Evolutionary conservation across 2,113 vertebrate species (phyloP), one percentile per base, ranked within the genome.

Genomic region (Ceyx melanurus): DNA sequence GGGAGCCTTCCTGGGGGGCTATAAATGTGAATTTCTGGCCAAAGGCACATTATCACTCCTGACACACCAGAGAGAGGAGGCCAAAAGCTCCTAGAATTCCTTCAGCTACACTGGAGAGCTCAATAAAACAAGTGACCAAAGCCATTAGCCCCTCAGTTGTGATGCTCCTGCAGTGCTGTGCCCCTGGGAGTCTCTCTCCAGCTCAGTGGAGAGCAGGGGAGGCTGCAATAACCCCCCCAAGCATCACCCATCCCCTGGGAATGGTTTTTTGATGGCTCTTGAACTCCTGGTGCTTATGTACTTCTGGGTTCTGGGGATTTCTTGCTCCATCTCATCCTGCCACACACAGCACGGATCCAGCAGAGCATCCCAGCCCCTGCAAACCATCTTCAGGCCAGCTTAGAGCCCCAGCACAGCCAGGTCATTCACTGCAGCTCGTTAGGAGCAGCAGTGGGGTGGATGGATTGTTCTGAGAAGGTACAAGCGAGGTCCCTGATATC

Each of bases 41-140:
- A 48, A 35, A 29, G 45, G 66, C 25, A 26, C 3, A 5, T 79
- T 68, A 14, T 23, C 8, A 2, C 60, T 61, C 60, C 67, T 22
- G 50, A 33, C 2, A 2, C 0, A 1, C 37, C 7, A 57, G 51
- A 2, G 31, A 50, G 29, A 62, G 50, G 48, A 3, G 2, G 35
- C 72, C 83, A 72, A 54, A 62, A 75, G 43, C 43, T 70, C 43
- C 48, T 51, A 50, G 82, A 81, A 37, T 45, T 46, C 71, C 54
- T 67, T 40, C 50, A 75, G 0, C 11, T 64, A 42, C 15, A 43
- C 76, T 25, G 51, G 42, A 61, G 18, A 40, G 7, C 22, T 45
- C 26, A 4, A n/a, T 51, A 20, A 57, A 54, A n/a, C 15, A 28
- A 51, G 50, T 21, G 56, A 48, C 67, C 68, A 9, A 48, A 50